Base-by-base conservation (phyloP, 2,888 invertebrate genomes). In the Mesodorylaimus sp. region DNA sequence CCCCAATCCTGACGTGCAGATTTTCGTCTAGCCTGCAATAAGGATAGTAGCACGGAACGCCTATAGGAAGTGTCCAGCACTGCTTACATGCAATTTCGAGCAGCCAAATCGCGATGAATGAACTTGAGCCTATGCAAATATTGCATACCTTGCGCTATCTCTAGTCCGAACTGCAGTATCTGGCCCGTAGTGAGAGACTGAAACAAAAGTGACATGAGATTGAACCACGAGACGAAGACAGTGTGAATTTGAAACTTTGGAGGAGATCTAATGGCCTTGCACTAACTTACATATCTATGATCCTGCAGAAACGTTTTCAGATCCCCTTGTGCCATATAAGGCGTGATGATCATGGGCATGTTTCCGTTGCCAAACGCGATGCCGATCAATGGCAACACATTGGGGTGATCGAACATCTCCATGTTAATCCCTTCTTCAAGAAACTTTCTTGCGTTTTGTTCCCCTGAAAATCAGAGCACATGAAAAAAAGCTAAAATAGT, bases 81-180 rank as follows among this genome's bases (percentile, higher is more conserved):
- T n/a, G 64, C 70, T 64, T 61, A 73, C 73, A 74, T 71, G 67
- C 74, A 74, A 58, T 74, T 74, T 53, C 74, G 62, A n/a, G 73
- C 73, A 2, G 73, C 74, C 48, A 74, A 58, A 61, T 74, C 74
- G 52, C 74, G 59, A 58, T 74, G 74, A 25, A 74, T 70, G 60
- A 71, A 73, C 55, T 71, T 70, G 39, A 69, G 63, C n/a, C 64
- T 61, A n/a, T 72, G 64, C 28, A 74, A 60, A 55, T 74, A 73
- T n/a, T 66, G 63, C 74, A 74, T 74, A 28, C 73, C 74, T 49
- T 68, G 62, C 1, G 71, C 69, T 52, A 74, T 71, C 54, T 73
- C 69, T 21, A 68, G 61, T 27, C 68, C 71, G 59, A 70, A 74
- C 36, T 60, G 59, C 38, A 74, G 66, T 48, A 73, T 60, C 53